Conservation (phyloP, 1,140 invertebrate species). For the Archegozetes longisetosus region DNA sequence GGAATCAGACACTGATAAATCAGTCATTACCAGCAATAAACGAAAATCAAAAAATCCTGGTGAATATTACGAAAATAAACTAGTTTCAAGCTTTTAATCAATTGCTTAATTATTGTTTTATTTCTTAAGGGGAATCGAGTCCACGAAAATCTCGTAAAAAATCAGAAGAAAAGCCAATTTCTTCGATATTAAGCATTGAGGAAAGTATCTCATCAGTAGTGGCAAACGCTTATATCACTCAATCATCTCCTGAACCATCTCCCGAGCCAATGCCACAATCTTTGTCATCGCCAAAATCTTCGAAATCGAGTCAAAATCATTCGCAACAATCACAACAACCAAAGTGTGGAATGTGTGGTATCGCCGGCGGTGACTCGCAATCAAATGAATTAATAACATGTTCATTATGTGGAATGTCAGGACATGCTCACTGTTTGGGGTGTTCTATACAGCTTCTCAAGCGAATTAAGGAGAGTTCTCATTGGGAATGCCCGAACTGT, state of each 20-base stretch:
- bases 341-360: constrained; percentile 4
- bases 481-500: constrained; percentile 19
- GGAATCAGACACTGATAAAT: too few relatives aligned
- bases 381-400: constrained; percentile 13
- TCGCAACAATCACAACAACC: not conserved
- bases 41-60: too few relatives aligned
- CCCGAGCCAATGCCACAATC: not conserved
- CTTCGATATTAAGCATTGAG: not conserved
- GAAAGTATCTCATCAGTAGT: not conserved
- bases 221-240: not conserved
- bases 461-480: constrained; percentile 3
- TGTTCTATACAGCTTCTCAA: constrained; percentile 6
- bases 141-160: not conserved
- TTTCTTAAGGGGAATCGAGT: not conserved
- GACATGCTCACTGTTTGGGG: constrained; percentile 5
- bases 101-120: too few relatives aligned
- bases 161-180: not conserved
- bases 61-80: too few relatives aligned
- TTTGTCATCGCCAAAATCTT: constrained; percentile 1
- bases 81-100: too few relatives aligned
- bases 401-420: constrained; percentile 10
- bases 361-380: not conserved
- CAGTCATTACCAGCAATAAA: too few relatives aligned
- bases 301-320: not conserved
- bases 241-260: not conserved